phyloP scores from a whole-genome alignment of 2,113 vertebrate genomes.

The Chelonoidis abingdonii region DNA sequence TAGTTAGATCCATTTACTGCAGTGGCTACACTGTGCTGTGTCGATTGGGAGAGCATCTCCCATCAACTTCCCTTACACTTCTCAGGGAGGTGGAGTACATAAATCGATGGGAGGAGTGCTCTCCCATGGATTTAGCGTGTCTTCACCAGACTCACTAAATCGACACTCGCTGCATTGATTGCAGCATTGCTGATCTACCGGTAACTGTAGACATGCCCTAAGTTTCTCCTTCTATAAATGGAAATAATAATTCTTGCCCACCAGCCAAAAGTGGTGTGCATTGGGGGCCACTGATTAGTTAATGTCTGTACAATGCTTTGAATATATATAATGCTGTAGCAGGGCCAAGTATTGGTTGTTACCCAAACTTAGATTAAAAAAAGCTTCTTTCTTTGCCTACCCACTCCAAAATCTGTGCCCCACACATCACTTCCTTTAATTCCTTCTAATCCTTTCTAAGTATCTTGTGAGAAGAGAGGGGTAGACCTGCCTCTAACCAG shows the following conservation, averaged over 20 bases:
- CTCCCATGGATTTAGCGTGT: no score
- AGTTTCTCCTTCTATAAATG: neutral
- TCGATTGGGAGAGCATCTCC: no score
- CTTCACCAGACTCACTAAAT: no score
- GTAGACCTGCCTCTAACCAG: neutral
- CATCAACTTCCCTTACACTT: no score
- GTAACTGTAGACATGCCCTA: no score
- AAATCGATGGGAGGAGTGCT: no score
- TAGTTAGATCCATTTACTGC: no score
- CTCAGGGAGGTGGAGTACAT: no score
- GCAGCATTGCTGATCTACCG: no score
- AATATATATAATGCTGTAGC: neutral
- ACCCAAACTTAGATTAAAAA: neutral
- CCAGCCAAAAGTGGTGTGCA: accelerated
- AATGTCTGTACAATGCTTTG: neutral
- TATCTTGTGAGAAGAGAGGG: neutral
- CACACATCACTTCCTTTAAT: neutral
- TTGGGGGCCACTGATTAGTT: neutral
- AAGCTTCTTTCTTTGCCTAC: neutral
- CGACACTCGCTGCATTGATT: no score
- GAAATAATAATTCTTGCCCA: neutral
- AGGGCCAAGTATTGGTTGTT: neutral
- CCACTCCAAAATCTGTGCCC: neutral
- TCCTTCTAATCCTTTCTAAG: neutral
- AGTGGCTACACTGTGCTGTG: no score